Base-by-base conservation (phyloP, 2,888 invertebrate genomes). In the Dexiosoma caninum region DNA sequence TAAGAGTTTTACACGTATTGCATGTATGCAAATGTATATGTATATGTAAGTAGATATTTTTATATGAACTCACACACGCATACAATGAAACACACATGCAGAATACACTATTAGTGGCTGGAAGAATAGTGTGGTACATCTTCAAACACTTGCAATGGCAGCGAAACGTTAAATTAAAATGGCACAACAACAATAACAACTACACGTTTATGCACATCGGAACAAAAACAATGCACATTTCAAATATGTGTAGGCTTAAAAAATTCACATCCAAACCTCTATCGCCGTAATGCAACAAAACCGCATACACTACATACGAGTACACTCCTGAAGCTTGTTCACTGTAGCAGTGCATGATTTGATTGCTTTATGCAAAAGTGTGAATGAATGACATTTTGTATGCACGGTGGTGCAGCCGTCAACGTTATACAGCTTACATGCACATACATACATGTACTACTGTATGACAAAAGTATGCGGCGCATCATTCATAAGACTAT, bases 161-260 rank as follows among this genome's bases (percentile, higher is more conserved):
- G 70, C 82, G 83, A 83, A 82, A 83, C 83, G 83, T 83, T 62
- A 83, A 83, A 83, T 83, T 83, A 79, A 83, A 83, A 83, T 75
- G 64, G 62, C 42, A 70, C 74, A 55, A 64, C 19, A 53, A 60
- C 2, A 51, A 5, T 19, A 14, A 16, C 23, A 57, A 59, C 42
- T 51, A 12, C 27, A 27, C n/a, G n/a, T n/a, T n/a, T n/a, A n/a
- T n/a, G n/a, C n/a, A n/a, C 27, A 27, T 27, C 4, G 6, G 27
- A 27, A 27, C n/a, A n/a, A 27, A 27, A 27, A 27, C 27, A 27
- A 40, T 27, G 6, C 27, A 27, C 6, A 3, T 6, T 27, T 27
- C 27, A 27, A n/a, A n/a, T n/a, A 10, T 7, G 10, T 35, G 27
- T 77, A 64, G 72, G 81, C 81, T 69, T 57, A 44, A 71, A 78